Base-by-base conservation (phyloP, 2,797 vertebrate species). In the Adelosebastes latens region DNA sequence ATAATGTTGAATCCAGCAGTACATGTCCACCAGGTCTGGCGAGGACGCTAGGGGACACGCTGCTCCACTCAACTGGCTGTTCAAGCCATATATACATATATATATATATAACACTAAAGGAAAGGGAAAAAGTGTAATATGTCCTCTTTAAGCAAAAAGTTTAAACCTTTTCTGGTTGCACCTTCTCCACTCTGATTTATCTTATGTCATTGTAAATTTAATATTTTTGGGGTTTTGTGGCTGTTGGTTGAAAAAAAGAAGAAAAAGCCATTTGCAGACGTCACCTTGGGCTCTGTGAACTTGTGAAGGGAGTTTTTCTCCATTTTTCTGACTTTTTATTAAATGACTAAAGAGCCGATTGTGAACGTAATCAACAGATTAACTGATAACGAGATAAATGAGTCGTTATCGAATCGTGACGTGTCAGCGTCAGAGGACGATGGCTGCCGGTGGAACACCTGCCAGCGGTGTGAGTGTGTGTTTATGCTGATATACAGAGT, bases 401-500 rank as follows among this genome's bases (percentile, higher is more conserved):
- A 52, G 59, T 42, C 7, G 5, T 80, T 69, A 55, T 84, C 60
- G 5, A 14, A 61, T 58, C 60, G 2, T 64, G 68, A 77, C 32
- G 75, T 59, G 85, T 74, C 56, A 22, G 8, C 31, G 82, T 85
- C 75, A 68, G 85, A 78, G 86, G 81, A 80, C n/a, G 22, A 52
- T 3, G 64, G 58, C 36, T 73, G 71, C 65, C 29, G 27, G 72
- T 36, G 65, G 63, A 68, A 63, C 69, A 24, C 77, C 70, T 88
- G 77, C 78, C 79, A 63, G 81, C 31, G 32, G 39, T 66, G 64
- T 16, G 74, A 52, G 68, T 69, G 85, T 72, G 82, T 90, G 88
- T 90, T 87, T 87, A 52, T 88, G 89, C 80, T 81, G 83, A 92
- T 92, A 73, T 89, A 84, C 84, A 69, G 88, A 92, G 87, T 93